Evolutionary conservation across 2,113 vertebrate genomes (phyloP), one percentile per base, ranked within the genome.

Genomic region (Corythornis vintsioides): DNA sequence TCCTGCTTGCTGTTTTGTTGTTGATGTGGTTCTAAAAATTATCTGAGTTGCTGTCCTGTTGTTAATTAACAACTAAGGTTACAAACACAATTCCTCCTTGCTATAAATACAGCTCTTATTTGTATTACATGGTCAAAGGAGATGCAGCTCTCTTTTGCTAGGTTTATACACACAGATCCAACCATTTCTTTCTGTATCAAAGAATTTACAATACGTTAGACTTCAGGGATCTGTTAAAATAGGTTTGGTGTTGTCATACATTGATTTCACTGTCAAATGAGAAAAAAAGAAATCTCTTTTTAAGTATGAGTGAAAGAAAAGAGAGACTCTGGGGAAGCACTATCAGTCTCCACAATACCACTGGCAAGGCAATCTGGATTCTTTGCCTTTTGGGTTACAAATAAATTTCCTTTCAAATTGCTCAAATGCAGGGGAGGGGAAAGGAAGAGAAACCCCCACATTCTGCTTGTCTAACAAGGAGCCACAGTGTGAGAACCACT

Each of bases 361-460:
- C 47, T 50, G 47, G 28, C 82, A 85, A 50, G 35, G 71, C 16
- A 72, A 10, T 14, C 70, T 26, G 70, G 90, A 73, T 90, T 91
- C 75, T 77, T 66, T 73, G 74, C 52, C 83, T 89, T 95, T 60
- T 77, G 73, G 50, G 65, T 81, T 84, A 78, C 86, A 94, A 94
- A 4, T 64, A 93, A 84, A 59, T 85, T 78, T 78, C 82, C 84
- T 85, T 93, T 89, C 65, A 89, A 85, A 73, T 20, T 82, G 70
- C 22, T 85, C 87, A 94, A 93, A 96, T 92, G 93, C 81, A 91
- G 50, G 61, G 59, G 71, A 91, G 84, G 66, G 57, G 78, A 87
- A 88, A 89, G 59, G 80, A 93, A 92, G 45, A 70, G 77, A 95
- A 89, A 10, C 80, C 74, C 66, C 53, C 70, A 40, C 91, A 75